Conservation (phyloP, 2,113 vertebrate genomes). For the Eptatretus burgeri region DNA sequence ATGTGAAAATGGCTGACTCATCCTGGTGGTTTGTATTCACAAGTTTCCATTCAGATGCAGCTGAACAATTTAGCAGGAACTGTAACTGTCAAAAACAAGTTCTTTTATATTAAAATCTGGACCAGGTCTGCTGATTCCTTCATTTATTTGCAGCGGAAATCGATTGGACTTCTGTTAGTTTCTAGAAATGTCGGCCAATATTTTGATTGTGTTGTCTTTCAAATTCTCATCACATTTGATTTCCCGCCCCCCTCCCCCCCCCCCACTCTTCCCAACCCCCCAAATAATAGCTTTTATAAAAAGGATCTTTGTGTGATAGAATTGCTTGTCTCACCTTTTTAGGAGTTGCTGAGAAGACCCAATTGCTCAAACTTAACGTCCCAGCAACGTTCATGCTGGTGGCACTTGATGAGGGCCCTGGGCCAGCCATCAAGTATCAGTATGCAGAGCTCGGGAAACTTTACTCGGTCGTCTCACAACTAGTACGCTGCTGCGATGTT, state of each 20-base stretch:
- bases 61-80: too few species aligned
- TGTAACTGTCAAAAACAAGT: too few species aligned
- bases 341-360: slow-evolving; percentile 93
- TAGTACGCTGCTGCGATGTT: slow-evolving; percentile 92
- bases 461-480: slow-evolving; percentile 83
- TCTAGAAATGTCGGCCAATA: too few species aligned
- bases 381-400: slow-evolving; percentile 97
- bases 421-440: slow-evolving; percentile 96
- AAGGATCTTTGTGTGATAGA: too few species aligned
- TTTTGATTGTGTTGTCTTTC: too few species aligned
- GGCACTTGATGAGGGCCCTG: slow-evolving; percentile 79
- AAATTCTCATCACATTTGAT: neutral
- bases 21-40: too few species aligned
- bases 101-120: too few species aligned
- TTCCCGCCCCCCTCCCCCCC: neutral
- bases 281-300: neutral
- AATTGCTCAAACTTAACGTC: slow-evolving; percentile 73
- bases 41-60: too few species aligned
- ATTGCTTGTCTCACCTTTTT: neutral
- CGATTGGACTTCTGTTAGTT: too few species aligned
- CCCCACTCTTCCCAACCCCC: slow-evolving; percentile 4
- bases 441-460: slow-evolving; percentile 92
- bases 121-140: too few species aligned
- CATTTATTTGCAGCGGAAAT: too few species aligned
- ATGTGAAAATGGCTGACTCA: too few species aligned